Evolutionary conservation across 2,888 invertebrate species (phyloP).

Genomic region (Netelia fuscicornis): DNA sequence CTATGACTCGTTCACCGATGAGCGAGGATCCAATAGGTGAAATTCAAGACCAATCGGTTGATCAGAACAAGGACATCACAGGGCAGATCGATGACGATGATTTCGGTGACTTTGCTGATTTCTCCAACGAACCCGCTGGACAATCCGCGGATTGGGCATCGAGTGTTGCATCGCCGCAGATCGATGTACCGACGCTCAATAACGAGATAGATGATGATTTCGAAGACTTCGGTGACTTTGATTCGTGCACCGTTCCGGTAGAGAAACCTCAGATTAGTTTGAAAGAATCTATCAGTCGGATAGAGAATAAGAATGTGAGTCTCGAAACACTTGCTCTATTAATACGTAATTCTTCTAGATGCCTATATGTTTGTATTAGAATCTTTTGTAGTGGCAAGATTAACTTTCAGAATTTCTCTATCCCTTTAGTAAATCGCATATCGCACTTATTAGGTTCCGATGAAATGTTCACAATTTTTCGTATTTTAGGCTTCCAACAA

Average conservation of each 20-base stretch:
- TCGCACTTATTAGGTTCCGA: background rate
- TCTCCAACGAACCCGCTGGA: conserved; percentile 72
- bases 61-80: background rate
- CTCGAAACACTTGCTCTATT: conserved; percentile 52
- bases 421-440: background rate
- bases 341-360: conserved; percentile 31
- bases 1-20: conserved; percentile 4
- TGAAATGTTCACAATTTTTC: background rate
- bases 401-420: background rate
- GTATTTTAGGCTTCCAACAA: conserved; percentile 80
- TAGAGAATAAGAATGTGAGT: conserved; percentile 83
- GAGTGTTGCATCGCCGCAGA: conserved; percentile 72
- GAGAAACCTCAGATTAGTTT: conserved; percentile 75
- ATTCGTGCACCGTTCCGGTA: conserved; percentile 81
- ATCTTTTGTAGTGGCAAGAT: background rate
- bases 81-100: conserved; percentile 74
- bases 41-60: conserved; percentile 21
- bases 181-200: conserved; percentile 31
- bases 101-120: conserved; percentile 85
- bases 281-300: conserved; percentile 79
- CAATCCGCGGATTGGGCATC: conserved; percentile 68
- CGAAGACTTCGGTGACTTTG: conserved; percentile 86
- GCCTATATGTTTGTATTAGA: conserved; percentile 21
- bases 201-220: conserved; percentile 83
- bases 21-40: conserved; percentile 2